Evolutionary conservation across 2,797 vertebrate species (phyloP).

Genomic region (Intellagama lesueurii): DNA sequence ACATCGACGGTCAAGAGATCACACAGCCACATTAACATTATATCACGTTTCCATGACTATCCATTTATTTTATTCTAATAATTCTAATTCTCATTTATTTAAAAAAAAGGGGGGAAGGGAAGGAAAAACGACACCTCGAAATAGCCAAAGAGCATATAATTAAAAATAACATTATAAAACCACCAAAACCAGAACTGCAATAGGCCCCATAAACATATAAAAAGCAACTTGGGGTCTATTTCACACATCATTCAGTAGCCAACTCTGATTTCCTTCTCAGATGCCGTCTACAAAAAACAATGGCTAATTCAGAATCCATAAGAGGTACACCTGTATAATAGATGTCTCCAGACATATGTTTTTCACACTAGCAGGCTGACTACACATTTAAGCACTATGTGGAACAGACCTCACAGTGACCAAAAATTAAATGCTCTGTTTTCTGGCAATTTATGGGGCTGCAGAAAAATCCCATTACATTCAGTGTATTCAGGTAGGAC

Average conservation of each 20-base stretch:
- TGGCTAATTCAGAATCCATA: background rate
- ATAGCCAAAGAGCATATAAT: background rate
- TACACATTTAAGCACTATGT: background rate
- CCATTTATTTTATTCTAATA: background rate
- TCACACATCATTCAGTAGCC: background rate
- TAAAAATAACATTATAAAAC: background rate
- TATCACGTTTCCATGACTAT: background rate
- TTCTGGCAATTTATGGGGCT: background rate
- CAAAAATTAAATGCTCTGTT: background rate
- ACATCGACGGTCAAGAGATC: background rate
- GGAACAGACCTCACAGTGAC: background rate
- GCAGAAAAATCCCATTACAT: background rate
- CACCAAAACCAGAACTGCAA: background rate
- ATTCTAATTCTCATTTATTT: background rate
- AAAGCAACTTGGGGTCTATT: background rate
- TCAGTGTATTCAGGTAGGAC: background rate
- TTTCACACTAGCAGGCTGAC: background rate
- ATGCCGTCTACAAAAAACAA: background rate
- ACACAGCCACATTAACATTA: background rate
- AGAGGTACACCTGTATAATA: background rate
- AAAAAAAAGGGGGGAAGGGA: too few relatives aligned
- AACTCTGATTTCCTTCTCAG: background rate
- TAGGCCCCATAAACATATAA: background rate
- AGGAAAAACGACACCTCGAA: background rate
- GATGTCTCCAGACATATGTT: background rate